Evolutionary conservation across 2,797 vertebrate genomes (phyloP), one percentile per base, ranked within the genome.

Genomic region (Mormyrops attenuatus): DNA sequence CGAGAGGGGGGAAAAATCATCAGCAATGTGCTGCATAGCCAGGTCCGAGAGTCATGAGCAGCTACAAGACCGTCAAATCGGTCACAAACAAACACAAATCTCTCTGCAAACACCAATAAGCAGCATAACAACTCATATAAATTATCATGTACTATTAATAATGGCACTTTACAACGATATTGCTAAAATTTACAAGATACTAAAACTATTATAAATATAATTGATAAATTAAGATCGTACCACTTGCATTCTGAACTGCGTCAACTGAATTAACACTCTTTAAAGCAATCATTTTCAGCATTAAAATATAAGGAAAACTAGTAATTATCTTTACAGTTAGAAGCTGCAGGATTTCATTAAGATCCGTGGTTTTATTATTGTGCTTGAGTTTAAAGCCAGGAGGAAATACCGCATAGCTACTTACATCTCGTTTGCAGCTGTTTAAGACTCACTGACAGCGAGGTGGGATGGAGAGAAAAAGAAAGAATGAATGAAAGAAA

Each of bases 371-470:
- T 30, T 49, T 26, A 85, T 85, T 11, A 85, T 22, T 26, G 6
- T 52, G 49, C 52, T 15, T 85, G n/a, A 49, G 44, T 47, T 52
- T 17, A 49, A 52, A 50, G 22, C 22, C n/a, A 52, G 49, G n/a
- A 85, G 49, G 49, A 85, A 85, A 85, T 85, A 50, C 22, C 82
- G 82, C 82, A 94, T 92, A 91, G 91, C 92, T 95, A 96, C 96
- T 96, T 94, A 96, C 96, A 96, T 96, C 90, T 92, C 94, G 94
- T 95, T 91, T 95, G 94, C 95, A 95, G 96, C 91, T 93, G 95
- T 93, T 94, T 92, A 73, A 93, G 94, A 94, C 92, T 94, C 93
- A 93, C 93, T 89, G 92, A 88, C 90, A 92, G 93, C 86, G 82
- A 90, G 90, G 63, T 60, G 73, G 34, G 52, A 90, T 91, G 91